Conservation (phyloP, 1,140 invertebrate genomes). For the Nebria ingens region DNA sequence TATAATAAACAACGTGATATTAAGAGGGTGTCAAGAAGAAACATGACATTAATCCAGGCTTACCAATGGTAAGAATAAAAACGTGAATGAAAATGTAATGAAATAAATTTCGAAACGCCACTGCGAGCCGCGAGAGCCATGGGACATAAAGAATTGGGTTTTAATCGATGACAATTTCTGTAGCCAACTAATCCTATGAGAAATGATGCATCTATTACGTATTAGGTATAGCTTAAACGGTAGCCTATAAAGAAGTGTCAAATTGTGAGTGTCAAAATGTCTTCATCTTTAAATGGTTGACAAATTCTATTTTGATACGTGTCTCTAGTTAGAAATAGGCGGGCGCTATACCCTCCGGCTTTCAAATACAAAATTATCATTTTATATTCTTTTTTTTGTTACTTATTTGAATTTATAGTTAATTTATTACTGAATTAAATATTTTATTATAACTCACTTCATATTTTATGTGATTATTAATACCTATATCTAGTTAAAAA, state of each 20-base stretch:
- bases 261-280: slow-evolving; percentile 1
- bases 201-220: slow-evolving; percentile 5
- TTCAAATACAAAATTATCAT: too few species aligned
- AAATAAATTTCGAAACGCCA: background rate
- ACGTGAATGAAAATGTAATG: too few species aligned
- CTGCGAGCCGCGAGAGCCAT: background rate
- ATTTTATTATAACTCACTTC: too few species aligned
- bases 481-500: too few species aligned
- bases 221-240: background rate
- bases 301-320: slow-evolving; percentile 6
- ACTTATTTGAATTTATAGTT: too few species aligned
- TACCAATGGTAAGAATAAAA: background rate
- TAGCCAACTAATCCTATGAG: background rate
- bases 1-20: too few species aligned
- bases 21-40: background rate
- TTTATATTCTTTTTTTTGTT: too few species aligned
- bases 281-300: slow-evolving; percentile 3
- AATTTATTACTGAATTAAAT: too few species aligned
- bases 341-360: too few species aligned
- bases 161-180: slow-evolving; percentile 1
- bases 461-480: too few species aligned
- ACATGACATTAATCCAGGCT: background rate
- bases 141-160: background rate
- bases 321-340: too few species aligned
- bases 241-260: slow-evolving; percentile 9